These are phyloP conservation scores for Merodon equestris DNA, from an alignment of 2,888 invertebrate species.

Conservation along the genomic window DNA sequence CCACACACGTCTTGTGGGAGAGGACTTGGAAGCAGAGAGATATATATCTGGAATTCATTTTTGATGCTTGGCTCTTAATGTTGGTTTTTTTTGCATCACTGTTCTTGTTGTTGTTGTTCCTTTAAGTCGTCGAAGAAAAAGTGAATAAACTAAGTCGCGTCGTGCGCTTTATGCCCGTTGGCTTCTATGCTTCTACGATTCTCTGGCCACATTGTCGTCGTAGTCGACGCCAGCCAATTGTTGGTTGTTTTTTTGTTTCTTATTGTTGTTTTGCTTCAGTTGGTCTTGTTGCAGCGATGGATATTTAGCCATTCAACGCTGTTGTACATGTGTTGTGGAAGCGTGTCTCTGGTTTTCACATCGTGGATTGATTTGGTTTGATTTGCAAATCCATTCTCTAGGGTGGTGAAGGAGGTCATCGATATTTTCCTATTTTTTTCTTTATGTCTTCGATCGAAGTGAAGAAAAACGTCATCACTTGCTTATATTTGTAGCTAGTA, in stretches of 20 bases:
- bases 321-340: conserved; percentile 68
- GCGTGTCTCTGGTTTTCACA: conserved; percentile 67
- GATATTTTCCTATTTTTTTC: too few species aligned
- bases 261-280: conserved; percentile 3
- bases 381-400: conserved; percentile 32
- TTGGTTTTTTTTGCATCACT: conserved; percentile 16
- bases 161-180: conserved; percentile 66
- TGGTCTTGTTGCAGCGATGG: conserved; percentile 57
- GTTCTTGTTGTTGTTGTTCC: conserved; percentile 22
- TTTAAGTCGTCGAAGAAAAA: conserved; percentile 3
- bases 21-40: conserved; percentile 59
- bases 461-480: too few species aligned
- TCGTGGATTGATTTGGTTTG: conserved; percentile 67
- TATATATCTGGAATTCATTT: conserved; percentile 68
- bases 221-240: conserved; percentile 51
- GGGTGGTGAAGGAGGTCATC: too few species aligned
- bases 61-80: conserved; percentile 66
- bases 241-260: conserved; percentile 24
- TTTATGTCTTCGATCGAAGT: too few species aligned
- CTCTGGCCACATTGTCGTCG: conserved; percentile 19
- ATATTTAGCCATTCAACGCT: conserved; percentile 69
- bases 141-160: conserved; percentile 39
- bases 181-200: conserved; percentile 29
- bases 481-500: not conserved
- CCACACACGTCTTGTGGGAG: conserved; percentile 54